Evolutionary conservation across 2,888 invertebrate species (phyloP).

Genomic region (Conomelus anceps): DNA sequence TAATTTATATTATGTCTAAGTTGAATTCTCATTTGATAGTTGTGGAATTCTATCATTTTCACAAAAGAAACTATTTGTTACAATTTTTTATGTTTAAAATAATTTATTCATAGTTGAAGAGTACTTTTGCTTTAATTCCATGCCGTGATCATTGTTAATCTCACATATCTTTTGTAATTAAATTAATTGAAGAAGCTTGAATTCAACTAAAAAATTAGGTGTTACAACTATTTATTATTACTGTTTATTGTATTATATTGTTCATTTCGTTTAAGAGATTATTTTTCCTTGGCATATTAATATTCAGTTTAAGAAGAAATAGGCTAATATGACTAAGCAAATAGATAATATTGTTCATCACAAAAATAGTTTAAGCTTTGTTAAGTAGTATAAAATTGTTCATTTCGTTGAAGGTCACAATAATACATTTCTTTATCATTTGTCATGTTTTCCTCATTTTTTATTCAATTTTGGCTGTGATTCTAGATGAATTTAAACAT

Average conservation of each 20-base stretch:
- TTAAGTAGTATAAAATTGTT: background rate
- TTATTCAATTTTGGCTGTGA: background rate
- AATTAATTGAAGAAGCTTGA: background rate
- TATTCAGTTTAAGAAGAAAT: too few species aligned
- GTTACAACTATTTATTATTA: background rate
- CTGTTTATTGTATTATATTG: background rate
- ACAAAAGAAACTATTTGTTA: too few species aligned
- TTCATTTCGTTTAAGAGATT: background rate
- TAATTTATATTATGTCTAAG: too few species aligned
- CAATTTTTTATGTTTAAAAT: background rate
- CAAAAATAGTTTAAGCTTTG: background rate
- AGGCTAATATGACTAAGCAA: too few species aligned
- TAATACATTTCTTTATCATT: background rate
- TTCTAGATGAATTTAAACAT: background rate
- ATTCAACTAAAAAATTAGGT: too few species aligned
- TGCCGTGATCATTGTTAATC: too few species aligned
- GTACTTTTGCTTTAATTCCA: background rate
- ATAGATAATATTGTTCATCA: background rate
- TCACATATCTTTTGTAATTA: background rate
- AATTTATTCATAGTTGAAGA: too few species aligned
- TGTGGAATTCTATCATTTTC: too few species aligned
- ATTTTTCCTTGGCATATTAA: background rate
- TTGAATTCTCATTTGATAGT: too few species aligned
- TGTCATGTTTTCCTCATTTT: background rate
- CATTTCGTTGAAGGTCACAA: background rate